Evolutionary conservation across 2,113 vertebrate species (phyloP), one percentile per base, ranked within the genome.

Genomic region (Platanista minor): DNA sequence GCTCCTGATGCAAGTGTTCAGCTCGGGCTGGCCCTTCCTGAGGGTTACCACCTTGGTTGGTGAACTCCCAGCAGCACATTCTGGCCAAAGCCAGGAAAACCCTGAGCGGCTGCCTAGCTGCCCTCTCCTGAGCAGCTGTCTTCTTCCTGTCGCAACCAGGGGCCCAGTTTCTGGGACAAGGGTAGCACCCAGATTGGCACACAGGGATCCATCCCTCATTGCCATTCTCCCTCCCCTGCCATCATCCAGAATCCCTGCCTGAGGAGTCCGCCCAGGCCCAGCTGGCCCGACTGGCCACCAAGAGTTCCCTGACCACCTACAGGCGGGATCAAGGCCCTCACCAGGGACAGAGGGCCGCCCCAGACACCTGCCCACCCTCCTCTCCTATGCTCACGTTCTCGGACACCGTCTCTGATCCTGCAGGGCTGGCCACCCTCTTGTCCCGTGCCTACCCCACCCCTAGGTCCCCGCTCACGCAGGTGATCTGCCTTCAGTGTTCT

Each of bases 401-500:
- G 0, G 18, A 33, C 0, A 0, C 54, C 41, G n/a, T 12, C 54
- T 80, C 4, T 1, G 52, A 71, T 29, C 41, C 81, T 27, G 20
- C 33, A 12, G 14, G n/a, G 36, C 71, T 5, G 6, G 39, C 49
- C 36, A 14, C 20, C 81, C 27, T 59, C 72, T 25, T 13, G 3
- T n/a, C 14, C 23, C 25, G 7, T 1, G 15, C 46, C 72, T 31
- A 57, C 11, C 61, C 25, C 31, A 6, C 39, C 6, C 46, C 14
- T 18, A 46, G 39, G 64, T 25, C 31, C 36, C 71, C 59, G 7
- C 59, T 15, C 41, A 14, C 0, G 5, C 77, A 94, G 64, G n/a
- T 43, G 49, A 13, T 46, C 69, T 20, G 67, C 61, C 54, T 20
- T 4, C 84, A 49, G 2, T 17, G 39, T 1, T 59, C 57, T 92